phyloP scores from a whole-genome alignment of 2,113 vertebrate species.

The Myanophis thanlyinensis region DNA sequence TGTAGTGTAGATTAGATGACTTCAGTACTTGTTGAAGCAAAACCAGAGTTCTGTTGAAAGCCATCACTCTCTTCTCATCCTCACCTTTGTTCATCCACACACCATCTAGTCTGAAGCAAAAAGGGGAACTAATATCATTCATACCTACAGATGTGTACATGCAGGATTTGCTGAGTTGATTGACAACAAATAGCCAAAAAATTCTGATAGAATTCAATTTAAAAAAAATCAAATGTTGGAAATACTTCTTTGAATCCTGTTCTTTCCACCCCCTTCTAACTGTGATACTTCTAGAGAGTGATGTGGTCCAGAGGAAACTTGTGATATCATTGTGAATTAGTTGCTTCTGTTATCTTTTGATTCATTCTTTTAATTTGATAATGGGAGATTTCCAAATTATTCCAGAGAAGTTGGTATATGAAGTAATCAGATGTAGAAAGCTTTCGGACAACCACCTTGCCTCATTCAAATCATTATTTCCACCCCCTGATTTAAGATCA shows the following conservation, averaged over 20 bases:
- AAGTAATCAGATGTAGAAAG: background rate
- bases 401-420: background rate
- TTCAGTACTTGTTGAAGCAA: conserved; percentile 77
- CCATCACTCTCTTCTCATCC: conserved; percentile 69
- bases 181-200: background rate
- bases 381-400: background rate
- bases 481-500: too few species aligned
- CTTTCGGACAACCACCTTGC: background rate
- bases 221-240: background rate
- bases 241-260: background rate
- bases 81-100: conserved; percentile 74
- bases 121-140: background rate
- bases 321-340: background rate
- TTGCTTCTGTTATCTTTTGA: background rate
- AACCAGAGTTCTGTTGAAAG: conserved; percentile 79
- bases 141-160: background rate
- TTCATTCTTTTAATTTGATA: background rate
- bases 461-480: background rate
- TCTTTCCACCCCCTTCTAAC: background rate
- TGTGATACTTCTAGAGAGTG: background rate
- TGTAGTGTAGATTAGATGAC: conserved; percentile 70
- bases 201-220: background rate
- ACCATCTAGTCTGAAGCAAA: conserved; percentile 71
- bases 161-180: background rate
- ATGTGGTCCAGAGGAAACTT: background rate